Base-by-base conservation (phyloP, 2,113 vertebrate genomes). In the Telmatochromis brichardi region DNA sequence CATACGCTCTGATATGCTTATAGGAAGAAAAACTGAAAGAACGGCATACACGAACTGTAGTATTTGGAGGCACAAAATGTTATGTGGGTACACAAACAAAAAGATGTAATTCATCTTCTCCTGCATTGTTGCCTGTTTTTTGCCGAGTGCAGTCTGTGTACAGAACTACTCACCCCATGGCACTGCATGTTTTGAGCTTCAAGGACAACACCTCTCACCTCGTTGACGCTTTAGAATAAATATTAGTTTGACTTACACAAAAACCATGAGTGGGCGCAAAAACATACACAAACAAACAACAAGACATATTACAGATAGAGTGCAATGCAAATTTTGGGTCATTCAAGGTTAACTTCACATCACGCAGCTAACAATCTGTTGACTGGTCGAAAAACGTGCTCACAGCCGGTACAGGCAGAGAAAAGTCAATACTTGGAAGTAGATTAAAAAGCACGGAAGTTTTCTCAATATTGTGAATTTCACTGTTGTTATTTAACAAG, bases 1-100 rank as follows among this genome's bases (percentile, higher is more conserved):
- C 33, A 51, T 2, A 51, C 0, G 6, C 26, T 65, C 33, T n/a
- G 33, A 65, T n/a, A n/a, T 50, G 23, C 17, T 1, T 13, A 31
- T 78, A 31, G 26, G 73, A 78, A 51, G 73, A 31, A 78, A 78
- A 78, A 19, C 42, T n/a, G 17, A 78, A n/a, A 78, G 73, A 4
- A 50, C 2, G 0, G 45, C 42, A n/a, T 50, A 31, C 4, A 50
- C 9, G 2, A 50, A 19, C 42, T 31, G 42, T 2, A 78, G 15
- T 6, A 50, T 78, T 78, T 12, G 11, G 2, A 78, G 45, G 45
- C 45, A n/a, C 10, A 31, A 11, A 50, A 31, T 51, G 6, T 33
- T 4, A 33, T 33, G 45, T 19, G 23, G 10, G 73, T n/a, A 50
- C 17, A 33, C 28, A 31, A 28, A 33, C 26, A 51, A 51, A 51